phyloP scores from a whole-genome alignment of 2,797 vertebrate species.

The Sebastiscus albofasciatus region DNA sequence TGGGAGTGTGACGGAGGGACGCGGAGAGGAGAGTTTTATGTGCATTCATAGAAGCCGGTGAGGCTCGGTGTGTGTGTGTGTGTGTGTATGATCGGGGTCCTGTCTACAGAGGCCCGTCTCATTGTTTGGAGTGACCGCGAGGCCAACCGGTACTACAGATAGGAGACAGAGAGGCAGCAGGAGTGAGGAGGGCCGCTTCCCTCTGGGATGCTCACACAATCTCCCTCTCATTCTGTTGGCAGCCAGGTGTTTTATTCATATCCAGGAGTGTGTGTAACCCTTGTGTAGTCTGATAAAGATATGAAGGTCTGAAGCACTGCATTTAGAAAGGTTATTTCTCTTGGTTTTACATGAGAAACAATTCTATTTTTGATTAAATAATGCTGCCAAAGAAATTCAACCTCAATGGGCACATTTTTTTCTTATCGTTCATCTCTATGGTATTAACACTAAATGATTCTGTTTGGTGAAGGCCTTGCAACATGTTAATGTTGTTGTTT shows the following conservation, averaged over 20 bases:
- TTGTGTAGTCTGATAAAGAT: not conserved
- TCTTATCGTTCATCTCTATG: not conserved
- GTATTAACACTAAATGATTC: not conserved
- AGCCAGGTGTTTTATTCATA: constrained; percentile 22
- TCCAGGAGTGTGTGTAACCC: not conserved
- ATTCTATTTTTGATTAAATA: constrained; percentile 14
- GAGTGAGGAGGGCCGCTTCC: constrained; percentile 26
- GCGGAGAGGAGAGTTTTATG: not conserved
- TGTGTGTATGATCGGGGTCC: not conserved
- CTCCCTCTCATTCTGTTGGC: not conserved
- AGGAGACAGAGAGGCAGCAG: constrained; percentile 13
- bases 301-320: not conserved
- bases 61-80: not conserved
- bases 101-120: constrained; percentile 23
- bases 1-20: not conserved
- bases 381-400: constrained; percentile 6
- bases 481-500: not conserved
- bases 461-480: not conserved
- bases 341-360: constrained; percentile 8
- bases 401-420: not conserved
- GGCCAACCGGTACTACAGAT: constrained; percentile 28
- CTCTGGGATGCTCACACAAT: constrained; percentile 11
- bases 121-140: constrained; percentile 29
- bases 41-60: not conserved
- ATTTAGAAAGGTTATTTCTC: not conserved